Conservation (phyloP, 1,140 invertebrate genomes). For the Eubasilissa regina region DNA sequence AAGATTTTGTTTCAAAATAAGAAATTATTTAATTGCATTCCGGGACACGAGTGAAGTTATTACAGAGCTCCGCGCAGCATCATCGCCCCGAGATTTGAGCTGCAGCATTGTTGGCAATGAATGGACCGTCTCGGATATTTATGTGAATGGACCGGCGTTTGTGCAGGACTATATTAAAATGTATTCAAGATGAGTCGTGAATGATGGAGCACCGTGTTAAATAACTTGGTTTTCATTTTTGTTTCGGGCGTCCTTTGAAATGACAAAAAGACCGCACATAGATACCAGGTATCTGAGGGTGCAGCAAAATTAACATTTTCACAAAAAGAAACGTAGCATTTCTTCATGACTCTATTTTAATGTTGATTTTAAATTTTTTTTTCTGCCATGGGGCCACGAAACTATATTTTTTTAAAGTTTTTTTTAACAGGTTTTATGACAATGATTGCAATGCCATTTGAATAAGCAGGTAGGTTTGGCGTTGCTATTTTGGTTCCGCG, state of each 20-base stretch:
- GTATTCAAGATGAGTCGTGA: constrained; percentile 51
- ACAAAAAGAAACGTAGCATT: neutral
- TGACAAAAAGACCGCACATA: neutral
- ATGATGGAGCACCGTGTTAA: constrained; percentile 58
- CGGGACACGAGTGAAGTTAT: neutral
- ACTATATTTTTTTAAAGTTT: neutral
- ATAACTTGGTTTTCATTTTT: constrained; percentile 47
- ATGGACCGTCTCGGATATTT: constrained; percentile 46
- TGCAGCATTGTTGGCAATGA: constrained; percentile 50
- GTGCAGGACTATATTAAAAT: constrained; percentile 58
- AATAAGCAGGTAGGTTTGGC: constrained; percentile 23
- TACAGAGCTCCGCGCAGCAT: neutral
- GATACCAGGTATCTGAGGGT: neutral
- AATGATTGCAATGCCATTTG: constrained; percentile 22
- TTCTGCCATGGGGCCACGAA: neutral
- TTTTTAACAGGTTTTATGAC: constrained; percentile 23
- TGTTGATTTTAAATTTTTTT: no score
- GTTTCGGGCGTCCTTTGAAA: constrained; percentile 28
- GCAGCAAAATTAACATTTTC: neutral
- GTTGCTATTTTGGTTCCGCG: neutral
- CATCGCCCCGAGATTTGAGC: constrained; percentile 2
- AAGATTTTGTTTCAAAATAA: constrained; percentile 16
- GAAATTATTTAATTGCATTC: constrained; percentile 16
- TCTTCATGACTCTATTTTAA: neutral
- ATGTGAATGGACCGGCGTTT: constrained; percentile 44